Percentiles rank a stretch among this genome's conserved stretches.
phyloP scores from a whole-genome alignment of 2,888 invertebrate genomes.

The Melinaea menophilus region DNA sequence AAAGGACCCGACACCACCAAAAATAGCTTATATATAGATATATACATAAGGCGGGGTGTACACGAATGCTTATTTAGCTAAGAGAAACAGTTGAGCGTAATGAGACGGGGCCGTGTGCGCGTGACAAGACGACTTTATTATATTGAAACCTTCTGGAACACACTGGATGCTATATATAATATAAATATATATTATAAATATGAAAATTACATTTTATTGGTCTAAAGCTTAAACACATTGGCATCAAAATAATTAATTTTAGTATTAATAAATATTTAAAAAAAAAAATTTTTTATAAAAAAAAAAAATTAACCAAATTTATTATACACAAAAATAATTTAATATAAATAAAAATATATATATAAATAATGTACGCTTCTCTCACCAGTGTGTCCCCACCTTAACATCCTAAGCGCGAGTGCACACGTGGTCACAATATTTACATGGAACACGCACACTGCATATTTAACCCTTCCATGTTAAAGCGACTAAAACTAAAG shows the following conservation, averaged over 20 bases:
- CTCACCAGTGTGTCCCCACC: conserved; percentile 26
- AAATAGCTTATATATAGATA: conserved; percentile 16
- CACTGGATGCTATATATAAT: conserved; percentile 33
- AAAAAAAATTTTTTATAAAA: no score
- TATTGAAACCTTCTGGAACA: conserved; percentile 35
- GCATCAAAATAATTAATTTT: no score
- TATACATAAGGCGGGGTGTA: conserved; percentile 38
- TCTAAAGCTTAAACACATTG: no score
- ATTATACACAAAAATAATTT: no score
- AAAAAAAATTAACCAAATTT: no score
- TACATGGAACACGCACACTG: conserved; percentile 64
- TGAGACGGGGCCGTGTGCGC: conserved; percentile 62
- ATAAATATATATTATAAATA: neutral
- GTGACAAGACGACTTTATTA: conserved; percentile 67
- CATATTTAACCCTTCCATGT: conserved; percentile 57
- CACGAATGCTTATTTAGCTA: conserved; percentile 55
- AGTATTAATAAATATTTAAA: no score
- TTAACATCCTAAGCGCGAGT: conserved; percentile 41
- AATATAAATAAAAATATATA: neutral
- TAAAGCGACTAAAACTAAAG: conserved; percentile 32
- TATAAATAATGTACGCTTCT: conserved; percentile 19
- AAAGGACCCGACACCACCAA: neutral
- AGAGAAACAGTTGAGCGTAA: conserved; percentile 66
- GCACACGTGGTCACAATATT: conserved; percentile 72
- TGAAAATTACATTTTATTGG: no score